Base-by-base conservation (phyloP, 2,113 vertebrate species). In the Meriones unguiculatus region DNA sequence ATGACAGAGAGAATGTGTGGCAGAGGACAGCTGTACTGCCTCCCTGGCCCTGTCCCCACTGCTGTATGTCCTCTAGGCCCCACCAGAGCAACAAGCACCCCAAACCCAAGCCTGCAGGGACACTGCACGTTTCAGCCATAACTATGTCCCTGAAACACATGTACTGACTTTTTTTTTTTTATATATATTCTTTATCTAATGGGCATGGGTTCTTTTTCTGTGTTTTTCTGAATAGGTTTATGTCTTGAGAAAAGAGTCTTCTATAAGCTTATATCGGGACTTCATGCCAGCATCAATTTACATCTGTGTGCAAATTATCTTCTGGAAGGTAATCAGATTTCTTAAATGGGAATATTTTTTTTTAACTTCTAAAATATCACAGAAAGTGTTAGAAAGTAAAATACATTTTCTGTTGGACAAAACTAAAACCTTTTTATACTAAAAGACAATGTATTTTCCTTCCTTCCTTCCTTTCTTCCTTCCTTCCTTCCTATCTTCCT, bases 221-320 rank as follows among this genome's bases (percentile, higher is more conserved):
- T 95, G 25, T 97, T 89, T 97, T 97, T 93, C 77, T 96, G 69
- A 62, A 30, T 96, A 99, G 99, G 99, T 94, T 98, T 99, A 96
- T 99, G 99, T 98, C 98, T 99, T 96, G 99, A 99, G 98, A 99
- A 99, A 96, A 99, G 99, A 98, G 99, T 99, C 28, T 99, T 99
- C 98, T 99, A 99, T 97, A 98, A 99, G 50, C 99, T 99, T 50
- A 99, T 99, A 98, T 99, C 99, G 0, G 99, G 99, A 96, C 99
- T 99, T 95, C 99, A 99, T 96, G 99, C 99, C 98, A 99, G 99
- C 98, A 99, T 99, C 98, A 99, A 99, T 97, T 98, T 99, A 97
- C 99, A 99, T 97, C 99, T 99, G 25, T 99, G 99, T 92, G 99
- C 99, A 32, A 98, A 99, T 97, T 99, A 99, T 96, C 99, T 99